Conservation (phyloP, 64 coral and sea anemone species). For the Cladopsammia gracilis region DNA sequence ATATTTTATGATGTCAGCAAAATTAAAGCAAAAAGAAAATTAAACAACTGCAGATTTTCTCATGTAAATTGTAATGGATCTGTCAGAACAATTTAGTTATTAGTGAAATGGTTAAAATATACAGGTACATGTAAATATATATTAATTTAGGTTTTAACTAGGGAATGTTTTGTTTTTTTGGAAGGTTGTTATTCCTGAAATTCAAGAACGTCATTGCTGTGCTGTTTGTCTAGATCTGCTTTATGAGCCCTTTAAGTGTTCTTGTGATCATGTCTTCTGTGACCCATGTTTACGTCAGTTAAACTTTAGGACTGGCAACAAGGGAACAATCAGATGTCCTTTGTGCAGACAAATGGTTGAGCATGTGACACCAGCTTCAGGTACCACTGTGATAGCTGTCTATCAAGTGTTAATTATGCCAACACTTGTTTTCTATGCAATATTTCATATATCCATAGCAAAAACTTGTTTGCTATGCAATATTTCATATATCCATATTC, state of each 20-base stretch:
- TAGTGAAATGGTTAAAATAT: too few species aligned
- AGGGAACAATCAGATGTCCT: constrained; percentile 75
- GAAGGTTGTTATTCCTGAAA: constrained; percentile 13
- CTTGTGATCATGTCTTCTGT: constrained; percentile 94
- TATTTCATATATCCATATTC: too few species aligned
- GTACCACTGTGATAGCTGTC: background rate
- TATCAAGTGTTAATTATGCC: background rate
- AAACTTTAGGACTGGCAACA: constrained; percentile 65
- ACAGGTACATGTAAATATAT: too few species aligned
- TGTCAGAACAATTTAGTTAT: too few species aligned
- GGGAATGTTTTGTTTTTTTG: background rate
- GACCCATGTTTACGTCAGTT: constrained; percentile 87
- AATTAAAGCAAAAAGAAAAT: too few species aligned
- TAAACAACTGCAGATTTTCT: too few species aligned
- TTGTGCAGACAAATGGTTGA: constrained; percentile 78
- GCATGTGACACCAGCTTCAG: constrained; percentile 65
- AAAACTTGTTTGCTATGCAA: too few species aligned
- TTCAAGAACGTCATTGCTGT: constrained; percentile 66
- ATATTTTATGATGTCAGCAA: too few species aligned
- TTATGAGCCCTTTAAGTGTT: constrained; percentile 82
- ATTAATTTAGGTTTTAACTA: too few species aligned
- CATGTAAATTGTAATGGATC: too few species aligned
- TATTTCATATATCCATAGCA: too few species aligned
- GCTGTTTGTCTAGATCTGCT: constrained; percentile 88
- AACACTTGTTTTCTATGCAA: too few species aligned